Base-by-base conservation (phyloP, 2,797 vertebrate genomes). In the Argentina silus region DNA sequence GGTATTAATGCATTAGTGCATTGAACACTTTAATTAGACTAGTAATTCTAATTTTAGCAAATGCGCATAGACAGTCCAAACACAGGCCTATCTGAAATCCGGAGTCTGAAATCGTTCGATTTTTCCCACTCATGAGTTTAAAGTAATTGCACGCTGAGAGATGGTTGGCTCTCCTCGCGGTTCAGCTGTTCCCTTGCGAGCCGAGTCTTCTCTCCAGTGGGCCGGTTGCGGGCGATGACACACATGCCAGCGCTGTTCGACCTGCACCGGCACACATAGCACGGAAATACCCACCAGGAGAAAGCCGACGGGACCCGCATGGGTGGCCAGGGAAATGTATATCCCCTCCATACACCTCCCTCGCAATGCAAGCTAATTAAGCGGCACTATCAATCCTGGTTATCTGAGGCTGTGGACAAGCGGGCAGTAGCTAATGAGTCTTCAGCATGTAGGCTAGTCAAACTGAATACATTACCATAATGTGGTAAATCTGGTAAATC, bases 211-310 rank as follows among this genome's bases (percentile, higher is more conserved):
- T 73, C 75, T 67, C 89, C 85, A 81, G 86, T 68, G 80, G 66
- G 64, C 60, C 47, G 73, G 66, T 86, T 85, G 87, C 81, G 90
- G 94, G 95, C 92, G 96, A 94, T 96, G 95, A 97, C 95, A 96
- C 93, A 95, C 86, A 88, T 75, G 85, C 92, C 93, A 90, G 90
- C 82, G 93, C 94, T 95, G 94, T 77, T 93, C 93, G 95, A 96
- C 96, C 95, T 97, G 94, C 93, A 84, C 83, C 45, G 80, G 56
- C 85, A 84, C 81, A 76, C 90, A 85, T 76, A 77, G 88, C 86
- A 91, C 93, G 86, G 83, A 95, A 94, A 94, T 92, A 88, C 90
- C 90, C 83, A 87, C 68, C 69, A 74, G 67, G 73, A 80, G 81
- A 83, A 77, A 85, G 87, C 85, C 82, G 72, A 76, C 71, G 75